Conservation (phyloP, 2,888 invertebrate species). For the Patella caerulea region DNA sequence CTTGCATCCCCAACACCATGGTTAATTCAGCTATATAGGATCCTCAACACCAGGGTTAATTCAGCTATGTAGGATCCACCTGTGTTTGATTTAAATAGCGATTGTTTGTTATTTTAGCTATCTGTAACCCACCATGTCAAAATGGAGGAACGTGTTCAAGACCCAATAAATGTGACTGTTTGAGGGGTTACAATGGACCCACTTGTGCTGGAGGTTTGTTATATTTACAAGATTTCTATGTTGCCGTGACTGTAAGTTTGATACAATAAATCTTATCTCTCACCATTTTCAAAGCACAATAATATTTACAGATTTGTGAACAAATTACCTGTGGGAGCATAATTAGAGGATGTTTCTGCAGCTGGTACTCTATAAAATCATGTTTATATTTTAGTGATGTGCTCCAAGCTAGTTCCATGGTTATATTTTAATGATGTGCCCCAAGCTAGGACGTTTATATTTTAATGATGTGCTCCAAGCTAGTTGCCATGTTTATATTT, state of each 20-base stretch:
- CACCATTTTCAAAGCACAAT: no score
- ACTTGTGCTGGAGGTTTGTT: background rate
- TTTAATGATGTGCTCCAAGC: background rate
- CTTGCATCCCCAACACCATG: no score
- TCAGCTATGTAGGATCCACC: no score
- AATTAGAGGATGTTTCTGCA: no score
- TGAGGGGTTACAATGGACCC: background rate
- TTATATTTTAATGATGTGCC: background rate
- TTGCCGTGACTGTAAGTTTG: no score
- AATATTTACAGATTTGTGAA: no score
- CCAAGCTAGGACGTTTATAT: background rate
- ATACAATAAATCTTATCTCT: no score
- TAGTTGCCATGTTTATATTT: background rate
- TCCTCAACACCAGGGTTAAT: no score
- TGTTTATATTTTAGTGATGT: background rate
- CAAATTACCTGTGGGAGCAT: no score
- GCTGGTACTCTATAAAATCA: no score
- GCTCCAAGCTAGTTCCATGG: background rate
- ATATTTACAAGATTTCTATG: background rate
- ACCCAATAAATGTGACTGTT: background rate
- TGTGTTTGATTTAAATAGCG: background rate
- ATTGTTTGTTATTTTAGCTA: background rate
- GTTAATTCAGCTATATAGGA: no score
- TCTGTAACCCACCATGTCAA: background rate
- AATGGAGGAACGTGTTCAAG: background rate